Percentiles rank a stretch among this genome's conserved stretches.
Conservation (phyloP, 2,113 vertebrate species). For the Phylloscopus trochiloides region DNA sequence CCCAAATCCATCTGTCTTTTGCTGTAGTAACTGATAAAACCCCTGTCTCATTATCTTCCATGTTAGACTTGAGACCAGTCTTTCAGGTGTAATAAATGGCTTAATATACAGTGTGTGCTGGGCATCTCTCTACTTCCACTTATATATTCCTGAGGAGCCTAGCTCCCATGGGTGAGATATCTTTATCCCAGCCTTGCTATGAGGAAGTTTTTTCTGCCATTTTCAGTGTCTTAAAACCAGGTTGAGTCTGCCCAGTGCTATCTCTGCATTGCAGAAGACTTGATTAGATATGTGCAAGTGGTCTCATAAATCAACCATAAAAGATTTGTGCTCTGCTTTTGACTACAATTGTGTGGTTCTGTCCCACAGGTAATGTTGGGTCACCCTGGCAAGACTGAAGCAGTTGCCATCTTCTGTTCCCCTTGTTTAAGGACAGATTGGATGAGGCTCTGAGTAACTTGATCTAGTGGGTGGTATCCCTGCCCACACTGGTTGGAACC, state of each 20-base stretch:
- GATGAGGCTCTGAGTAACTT: neutral
- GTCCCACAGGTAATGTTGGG: neutral
- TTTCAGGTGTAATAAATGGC: neutral
- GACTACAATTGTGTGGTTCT: neutral
- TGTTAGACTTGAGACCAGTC: neutral
- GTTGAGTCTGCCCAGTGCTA: accelerated
- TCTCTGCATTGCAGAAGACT: neutral
- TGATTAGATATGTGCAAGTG: neutral
- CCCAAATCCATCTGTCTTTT: neutral
- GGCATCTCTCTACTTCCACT: neutral
- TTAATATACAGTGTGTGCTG: neutral
- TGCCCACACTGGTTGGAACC: neutral
- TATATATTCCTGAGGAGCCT: neutral
- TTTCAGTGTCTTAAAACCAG: neutral
- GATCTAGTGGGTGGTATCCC: neutral
- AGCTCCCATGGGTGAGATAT: neutral
- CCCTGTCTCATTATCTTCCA: neutral
- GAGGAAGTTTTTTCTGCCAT: neutral
- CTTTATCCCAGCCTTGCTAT: neutral
- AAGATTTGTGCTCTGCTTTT: neutral
- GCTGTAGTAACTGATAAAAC: neutral
- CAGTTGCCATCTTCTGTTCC: neutral
- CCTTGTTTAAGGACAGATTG: neutral
- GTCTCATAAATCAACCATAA: neutral
- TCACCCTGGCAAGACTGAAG: neutral